phyloP scores from a whole-genome alignment of 2,888 invertebrate genomes.

The Lasioglossum calceatum region DNA sequence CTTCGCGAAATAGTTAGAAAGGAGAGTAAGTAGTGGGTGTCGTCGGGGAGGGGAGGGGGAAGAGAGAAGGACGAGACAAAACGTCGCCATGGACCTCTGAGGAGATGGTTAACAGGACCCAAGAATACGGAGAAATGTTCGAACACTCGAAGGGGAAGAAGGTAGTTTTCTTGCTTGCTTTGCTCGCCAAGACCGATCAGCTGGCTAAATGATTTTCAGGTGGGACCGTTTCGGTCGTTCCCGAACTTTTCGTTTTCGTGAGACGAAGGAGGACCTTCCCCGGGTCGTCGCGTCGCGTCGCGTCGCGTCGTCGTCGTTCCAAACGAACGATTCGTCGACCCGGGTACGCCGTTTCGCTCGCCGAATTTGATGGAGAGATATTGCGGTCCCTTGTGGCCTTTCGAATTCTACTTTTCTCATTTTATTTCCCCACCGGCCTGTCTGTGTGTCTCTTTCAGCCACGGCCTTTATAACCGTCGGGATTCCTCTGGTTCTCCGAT shows the following conservation, averaged over 20 bases:
- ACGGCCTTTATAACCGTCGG: conserved; percentile 54
- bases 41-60: background rate
- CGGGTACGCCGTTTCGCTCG: conserved; percentile 54
- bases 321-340: conserved; percentile 37
- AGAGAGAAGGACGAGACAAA: background rate
- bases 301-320: conserved; percentile 17
- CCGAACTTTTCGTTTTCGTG: background rate
- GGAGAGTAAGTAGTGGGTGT: background rate
- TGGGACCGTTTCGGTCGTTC: conserved; percentile 42
- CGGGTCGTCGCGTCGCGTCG: conserved; percentile 8
- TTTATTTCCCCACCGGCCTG: conserved; percentile 33
- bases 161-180: background rate
- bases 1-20: conserved; percentile 60
- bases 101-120: background rate
- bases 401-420: conserved; percentile 49
- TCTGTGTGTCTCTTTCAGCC: conserved; percentile 48
- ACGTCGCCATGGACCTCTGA: background rate
- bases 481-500: conserved; percentile 62
- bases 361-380: conserved; percentile 76
- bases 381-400: conserved; percentile 65
- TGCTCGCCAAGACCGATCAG: conserved; percentile 40
- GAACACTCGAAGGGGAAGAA: background rate
- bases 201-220: conserved; percentile 69
- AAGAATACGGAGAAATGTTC: background rate
- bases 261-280: conserved; percentile 47